Percentiles rank a stretch among this genome's conserved stretches.
Conservation (phyloP, 2,113 vertebrate genomes). For the Empidonax traillii region DNA sequence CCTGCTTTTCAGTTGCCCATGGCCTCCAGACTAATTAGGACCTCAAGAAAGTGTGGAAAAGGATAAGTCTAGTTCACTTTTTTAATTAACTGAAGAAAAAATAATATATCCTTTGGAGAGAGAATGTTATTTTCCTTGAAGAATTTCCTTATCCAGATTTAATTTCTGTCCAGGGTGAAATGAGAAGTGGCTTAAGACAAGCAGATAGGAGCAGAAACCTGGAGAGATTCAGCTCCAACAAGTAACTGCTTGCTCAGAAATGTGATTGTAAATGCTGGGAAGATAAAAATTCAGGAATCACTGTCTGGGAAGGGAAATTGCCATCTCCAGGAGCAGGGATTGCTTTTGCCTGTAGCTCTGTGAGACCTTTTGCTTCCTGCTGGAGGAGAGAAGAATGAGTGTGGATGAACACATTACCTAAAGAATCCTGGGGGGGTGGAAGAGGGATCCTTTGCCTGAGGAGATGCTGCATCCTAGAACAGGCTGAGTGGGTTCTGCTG, state of each 20-base stretch:
- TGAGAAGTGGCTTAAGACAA: not conserved
- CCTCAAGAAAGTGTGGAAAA: not conserved
- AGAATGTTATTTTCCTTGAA: not conserved
- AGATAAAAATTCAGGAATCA: not conserved
- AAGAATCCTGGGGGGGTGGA: not conserved
- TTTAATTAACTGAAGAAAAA: not conserved
- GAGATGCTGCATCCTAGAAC: not conserved
- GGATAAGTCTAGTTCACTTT: not conserved
- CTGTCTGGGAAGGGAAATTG: not conserved
- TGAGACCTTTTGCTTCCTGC: accelerated
- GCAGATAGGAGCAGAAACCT: not conserved
- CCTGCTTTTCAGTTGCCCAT: not conserved
- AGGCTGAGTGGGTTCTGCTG: not conserved
- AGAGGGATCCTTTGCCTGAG: not conserved
- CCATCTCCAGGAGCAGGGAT: not conserved
- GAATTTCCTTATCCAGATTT: not conserved
- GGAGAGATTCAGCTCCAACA: not conserved
- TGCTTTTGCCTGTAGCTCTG: not conserved
- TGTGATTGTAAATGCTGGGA: not conserved
- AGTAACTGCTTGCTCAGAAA: not conserved
- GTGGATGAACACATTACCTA: not conserved
- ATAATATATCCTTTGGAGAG: not conserved
- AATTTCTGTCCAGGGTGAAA: not conserved
- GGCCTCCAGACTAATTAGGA: not conserved
- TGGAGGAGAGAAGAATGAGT: not conserved